Conservation (phyloP, 2,113 vertebrate species). For the Alaudala cheleensis region DNA sequence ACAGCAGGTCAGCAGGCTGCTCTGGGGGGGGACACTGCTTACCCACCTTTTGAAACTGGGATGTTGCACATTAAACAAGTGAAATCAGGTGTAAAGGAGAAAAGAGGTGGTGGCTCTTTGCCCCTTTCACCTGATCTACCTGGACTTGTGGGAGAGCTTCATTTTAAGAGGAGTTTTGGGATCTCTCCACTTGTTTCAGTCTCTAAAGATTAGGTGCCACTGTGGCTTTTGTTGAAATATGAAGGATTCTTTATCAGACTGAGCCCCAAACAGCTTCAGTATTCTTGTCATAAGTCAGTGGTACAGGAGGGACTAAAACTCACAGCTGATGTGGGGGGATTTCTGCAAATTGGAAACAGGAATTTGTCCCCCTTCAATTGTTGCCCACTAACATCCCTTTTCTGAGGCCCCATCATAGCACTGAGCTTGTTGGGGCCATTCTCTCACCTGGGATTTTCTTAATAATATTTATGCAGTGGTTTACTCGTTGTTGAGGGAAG, state of each 20-base stretch:
- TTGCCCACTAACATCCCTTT: not conserved
- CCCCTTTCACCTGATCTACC: not conserved
- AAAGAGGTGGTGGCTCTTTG: not conserved
- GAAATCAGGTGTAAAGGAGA: not conserved
- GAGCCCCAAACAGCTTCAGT: not conserved
- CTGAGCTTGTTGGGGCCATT: not conserved
- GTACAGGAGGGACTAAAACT: not conserved
- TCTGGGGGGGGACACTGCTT: not conserved
- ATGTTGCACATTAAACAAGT: not conserved
- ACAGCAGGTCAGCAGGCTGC: not conserved
- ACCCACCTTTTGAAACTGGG: not conserved
- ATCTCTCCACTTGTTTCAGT: not conserved
- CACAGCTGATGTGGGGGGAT: not conserved
- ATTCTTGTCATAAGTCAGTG: not conserved
- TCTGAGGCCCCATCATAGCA: rapidly evolving
- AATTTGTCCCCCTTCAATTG: not conserved
- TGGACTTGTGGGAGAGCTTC: not conserved
- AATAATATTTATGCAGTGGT: not conserved
- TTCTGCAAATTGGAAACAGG: not conserved
- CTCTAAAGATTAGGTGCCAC: not conserved
- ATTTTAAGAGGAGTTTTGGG: not conserved
- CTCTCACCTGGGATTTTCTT: not conserved
- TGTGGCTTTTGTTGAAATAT: not conserved
- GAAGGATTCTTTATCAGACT: not conserved
- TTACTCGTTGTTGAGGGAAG: not conserved